Base-by-base conservation (phyloP, 2,797 vertebrate species). In the Pseudotriccus pelzelni region DNA sequence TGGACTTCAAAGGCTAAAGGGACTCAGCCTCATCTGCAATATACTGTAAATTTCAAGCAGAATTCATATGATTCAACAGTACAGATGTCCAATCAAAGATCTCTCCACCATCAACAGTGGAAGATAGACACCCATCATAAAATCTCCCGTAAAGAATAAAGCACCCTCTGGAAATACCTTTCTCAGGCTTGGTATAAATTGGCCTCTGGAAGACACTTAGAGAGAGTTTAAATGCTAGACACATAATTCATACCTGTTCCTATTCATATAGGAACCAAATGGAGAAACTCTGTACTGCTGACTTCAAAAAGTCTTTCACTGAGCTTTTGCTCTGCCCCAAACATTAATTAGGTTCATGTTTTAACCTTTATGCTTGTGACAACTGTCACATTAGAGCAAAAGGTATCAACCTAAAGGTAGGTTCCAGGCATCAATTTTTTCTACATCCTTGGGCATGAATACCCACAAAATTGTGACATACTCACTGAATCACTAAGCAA, bases 41-140 rank as follows among this genome's bases (percentile, higher is more conserved):
- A 79, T 44, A 77, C 15, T 74, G 36, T 50, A 53, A 20, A 34
- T 85, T 87, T 80, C 69, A 32, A 84, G 53, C 62, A 91, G 66
- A 91, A 91, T 68, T 84, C 66, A 34, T 68, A 70, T 0, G 0
- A 84, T 53, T 80, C 80, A 86, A 39, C 9, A 86, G 53, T 64
- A 62, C 30, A 64, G 28, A 47, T 72, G 37, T 53, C 66, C 73
- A 88, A 39, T 85, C 64, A 89, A 92, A 84, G 62, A 84, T 55
- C 12, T 17, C 24, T 78, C 53, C 28, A 28, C 62, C 16, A 2
- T 62, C 66, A 89, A 60, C 56, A 75, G 37, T 44, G 56, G 32
- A 90, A 84, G 74, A 93, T 2, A 76, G 77, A 90, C 77, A 93
- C n/a, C 34, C 44, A 44, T 63, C 77, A 87, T 90, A 93, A 96